phyloP scores from a whole-genome alignment of 2,113 vertebrate species.

The Mirounga angustirostris region DNA sequence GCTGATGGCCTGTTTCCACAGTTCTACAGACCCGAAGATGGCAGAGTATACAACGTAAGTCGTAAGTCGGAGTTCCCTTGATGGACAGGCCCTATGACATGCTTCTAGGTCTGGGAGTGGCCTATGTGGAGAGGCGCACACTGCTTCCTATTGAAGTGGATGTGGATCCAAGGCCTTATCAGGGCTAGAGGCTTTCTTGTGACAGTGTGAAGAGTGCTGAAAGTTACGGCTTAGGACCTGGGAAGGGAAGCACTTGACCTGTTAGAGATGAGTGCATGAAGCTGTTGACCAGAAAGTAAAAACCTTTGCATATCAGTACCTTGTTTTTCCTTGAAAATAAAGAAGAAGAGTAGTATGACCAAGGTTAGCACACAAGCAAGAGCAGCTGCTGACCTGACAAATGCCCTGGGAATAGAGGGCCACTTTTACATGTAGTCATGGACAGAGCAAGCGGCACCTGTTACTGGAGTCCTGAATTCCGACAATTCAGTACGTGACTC shows the following conservation, averaged over 20 bases:
- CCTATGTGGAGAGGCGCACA: background rate
- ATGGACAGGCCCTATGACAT: fast-evolving
- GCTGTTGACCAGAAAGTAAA: background rate
- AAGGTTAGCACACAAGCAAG: background rate
- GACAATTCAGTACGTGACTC: background rate
- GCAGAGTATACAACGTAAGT: constrained; percentile 90
- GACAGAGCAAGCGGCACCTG: fast-evolving
- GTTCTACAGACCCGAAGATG: constrained; percentile 82
- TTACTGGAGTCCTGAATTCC: background rate
- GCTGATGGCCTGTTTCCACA: constrained; percentile 88
- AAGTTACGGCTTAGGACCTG: background rate
- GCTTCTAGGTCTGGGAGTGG: background rate
- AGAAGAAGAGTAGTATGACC: background rate
- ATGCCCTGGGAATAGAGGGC: background rate
- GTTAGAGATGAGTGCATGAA: background rate
- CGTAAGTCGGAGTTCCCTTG: constrained; percentile 82
- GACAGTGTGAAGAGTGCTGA: background rate
- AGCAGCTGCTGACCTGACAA: background rate
- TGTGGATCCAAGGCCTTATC: background rate
- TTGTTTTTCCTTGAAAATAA: constrained; percentile 19
- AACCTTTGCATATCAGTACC: background rate
- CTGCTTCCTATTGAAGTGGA: background rate
- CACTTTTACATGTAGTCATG: background rate
- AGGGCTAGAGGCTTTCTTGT: background rate
- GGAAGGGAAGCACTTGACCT: background rate